A percentile compares a stretch with the other conserved stretches of the same genome.
These are phyloP conservation scores for Rhadina sibilatrix DNA, from an alignment of 2,113 vertebrate species.

Conservation along the genomic window DNA sequence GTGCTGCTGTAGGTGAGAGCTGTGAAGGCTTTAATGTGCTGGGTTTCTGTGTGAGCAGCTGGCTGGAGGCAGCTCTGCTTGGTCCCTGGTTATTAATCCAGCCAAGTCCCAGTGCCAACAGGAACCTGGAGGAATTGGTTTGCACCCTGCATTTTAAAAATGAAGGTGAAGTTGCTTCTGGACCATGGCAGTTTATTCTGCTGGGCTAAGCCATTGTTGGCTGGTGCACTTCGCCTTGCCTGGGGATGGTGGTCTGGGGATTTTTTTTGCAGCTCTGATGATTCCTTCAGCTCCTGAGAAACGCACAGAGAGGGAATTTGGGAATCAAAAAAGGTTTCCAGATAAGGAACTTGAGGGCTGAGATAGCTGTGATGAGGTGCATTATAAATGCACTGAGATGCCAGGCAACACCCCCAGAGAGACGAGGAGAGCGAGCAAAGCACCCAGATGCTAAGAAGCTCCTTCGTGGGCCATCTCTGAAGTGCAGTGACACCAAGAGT, in stretches of 20 bases:
- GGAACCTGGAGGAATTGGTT: background rate
- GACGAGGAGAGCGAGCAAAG: background rate
- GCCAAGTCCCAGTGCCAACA: background rate
- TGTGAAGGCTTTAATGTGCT: accelerated
- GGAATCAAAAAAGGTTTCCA: background rate
- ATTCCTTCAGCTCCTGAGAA: background rate
- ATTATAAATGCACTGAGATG: background rate
- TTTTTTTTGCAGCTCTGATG: background rate
- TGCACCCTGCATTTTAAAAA: background rate
- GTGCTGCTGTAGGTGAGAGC: background rate
- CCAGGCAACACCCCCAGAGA: background rate
- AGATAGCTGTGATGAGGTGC: background rate
- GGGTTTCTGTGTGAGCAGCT: background rate
- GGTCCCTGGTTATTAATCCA: background rate
- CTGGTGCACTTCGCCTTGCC: background rate
- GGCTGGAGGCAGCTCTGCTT: background rate
- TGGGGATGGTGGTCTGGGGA: background rate
- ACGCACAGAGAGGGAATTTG: background rate
- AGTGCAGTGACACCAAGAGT: background rate
- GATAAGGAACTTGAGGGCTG: background rate
- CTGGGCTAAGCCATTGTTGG: background rate
- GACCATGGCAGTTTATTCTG: background rate
- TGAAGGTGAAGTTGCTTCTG: background rate
- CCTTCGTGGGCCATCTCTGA: background rate
- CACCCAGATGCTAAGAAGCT: background rate